Conservation (phyloP, 1,140 invertebrate species). For the Scaptomyza pallida region DNA sequence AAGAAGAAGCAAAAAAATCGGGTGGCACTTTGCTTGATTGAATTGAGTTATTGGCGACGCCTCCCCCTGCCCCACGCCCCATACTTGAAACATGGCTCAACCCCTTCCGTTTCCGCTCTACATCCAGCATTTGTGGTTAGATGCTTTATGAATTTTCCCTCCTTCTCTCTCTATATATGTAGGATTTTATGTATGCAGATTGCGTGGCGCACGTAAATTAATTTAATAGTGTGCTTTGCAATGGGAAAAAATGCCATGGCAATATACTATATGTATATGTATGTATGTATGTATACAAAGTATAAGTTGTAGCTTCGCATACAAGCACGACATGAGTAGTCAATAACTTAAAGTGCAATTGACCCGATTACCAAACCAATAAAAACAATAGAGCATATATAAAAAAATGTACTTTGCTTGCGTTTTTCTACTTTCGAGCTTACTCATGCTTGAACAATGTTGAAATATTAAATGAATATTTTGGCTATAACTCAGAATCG, state of each 20-base stretch:
- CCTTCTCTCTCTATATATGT: slow-evolving; percentile 15
- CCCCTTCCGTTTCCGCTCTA: slow-evolving; percentile 23
- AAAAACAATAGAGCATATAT: slow-evolving; percentile 10
- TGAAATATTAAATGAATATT: neutral
- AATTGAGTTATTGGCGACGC: slow-evolving; percentile 55
- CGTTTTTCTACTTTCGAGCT: neutral
- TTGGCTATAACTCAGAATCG: neutral
- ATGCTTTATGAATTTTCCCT: slow-evolving; percentile 48
- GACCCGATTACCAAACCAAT: slow-evolving; percentile 40
- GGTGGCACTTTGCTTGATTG: slow-evolving; percentile 76
- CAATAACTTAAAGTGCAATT: slow-evolving; percentile 43
- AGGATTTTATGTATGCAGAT: slow-evolving; percentile 74
- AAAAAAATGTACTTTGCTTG: neutral
- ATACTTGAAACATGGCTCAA: too few relatives aligned
- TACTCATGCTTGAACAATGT: neutral
- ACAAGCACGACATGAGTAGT: slow-evolving; percentile 18
- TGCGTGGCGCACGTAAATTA: slow-evolving; percentile 76
- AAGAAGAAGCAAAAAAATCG: neutral
- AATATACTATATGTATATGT: neutral
- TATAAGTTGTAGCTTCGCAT: slow-evolving; percentile 23
- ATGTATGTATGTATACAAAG: too few relatives aligned
- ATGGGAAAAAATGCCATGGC: slow-evolving; percentile 45
- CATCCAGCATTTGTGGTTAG: slow-evolving; percentile 26
- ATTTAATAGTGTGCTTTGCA: slow-evolving; percentile 69
- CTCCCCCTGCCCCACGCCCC: too few relatives aligned